These are phyloP conservation scores for Cataglyphis livida DNA, from an alignment of 2,888 invertebrate genomes.

Conservation along the genomic window DNA sequence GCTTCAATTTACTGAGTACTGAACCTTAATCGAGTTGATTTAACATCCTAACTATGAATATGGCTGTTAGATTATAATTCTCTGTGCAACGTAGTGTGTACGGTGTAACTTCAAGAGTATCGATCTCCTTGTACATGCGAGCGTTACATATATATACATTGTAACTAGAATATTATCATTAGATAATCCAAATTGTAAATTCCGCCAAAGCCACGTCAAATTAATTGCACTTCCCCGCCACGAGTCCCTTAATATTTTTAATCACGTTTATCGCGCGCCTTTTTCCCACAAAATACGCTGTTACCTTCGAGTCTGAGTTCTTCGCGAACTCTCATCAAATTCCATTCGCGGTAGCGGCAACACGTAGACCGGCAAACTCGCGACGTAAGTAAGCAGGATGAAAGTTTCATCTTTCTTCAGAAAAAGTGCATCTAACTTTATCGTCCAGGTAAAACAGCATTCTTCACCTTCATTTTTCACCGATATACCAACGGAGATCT, in stretches of 20 bases:
- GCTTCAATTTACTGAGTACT: constrained; percentile 27
- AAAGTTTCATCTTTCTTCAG: constrained; percentile 49
- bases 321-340: constrained; percentile 40
- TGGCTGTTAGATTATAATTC: constrained; percentile 43
- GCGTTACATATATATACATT: background rate
- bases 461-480: constrained; percentile 58
- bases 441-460: constrained; percentile 14
- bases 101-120: constrained; percentile 36
- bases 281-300: constrained; percentile 7
- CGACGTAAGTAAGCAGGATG: constrained; percentile 43
- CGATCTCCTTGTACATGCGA: background rate
- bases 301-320: constrained; percentile 20
- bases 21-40: constrained; percentile 45
- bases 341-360: constrained; percentile 11
- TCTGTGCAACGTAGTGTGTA: constrained; percentile 2
- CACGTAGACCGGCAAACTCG: constrained; percentile 25
- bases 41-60: constrained; percentile 46
- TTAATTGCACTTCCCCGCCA: constrained; percentile 10
- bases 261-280: background rate
- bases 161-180: constrained; percentile 9
- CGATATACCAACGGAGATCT: constrained; percentile 33
- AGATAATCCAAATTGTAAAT: background rate
- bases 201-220: background rate
- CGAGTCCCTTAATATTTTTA: constrained; percentile 29
- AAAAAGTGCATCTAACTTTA: constrained; percentile 56